A percentile compares a stretch with the other conserved stretches of the same genome.
phyloP scores from a whole-genome alignment of 2,797 vertebrate species.

The Bradypodion ventrale region DNA sequence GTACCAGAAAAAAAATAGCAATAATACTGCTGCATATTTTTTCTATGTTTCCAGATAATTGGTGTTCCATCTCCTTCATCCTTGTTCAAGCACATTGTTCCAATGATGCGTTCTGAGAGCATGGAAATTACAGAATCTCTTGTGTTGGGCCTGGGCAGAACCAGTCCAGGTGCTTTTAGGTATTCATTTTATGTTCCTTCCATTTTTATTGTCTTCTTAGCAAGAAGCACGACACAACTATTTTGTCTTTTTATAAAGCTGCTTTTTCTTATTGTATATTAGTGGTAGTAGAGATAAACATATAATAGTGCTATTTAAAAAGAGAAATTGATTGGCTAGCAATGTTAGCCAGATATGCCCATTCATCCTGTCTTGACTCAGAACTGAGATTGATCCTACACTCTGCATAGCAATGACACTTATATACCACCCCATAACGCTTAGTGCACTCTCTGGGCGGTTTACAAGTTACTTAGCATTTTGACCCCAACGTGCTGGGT shows the following conservation, averaged over 20 bases:
- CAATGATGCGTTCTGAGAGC: conserved; percentile 99
- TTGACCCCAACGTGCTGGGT: too few species aligned
- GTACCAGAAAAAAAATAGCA: neutral
- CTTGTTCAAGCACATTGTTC: conserved; percentile 98
- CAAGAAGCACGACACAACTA: neutral
- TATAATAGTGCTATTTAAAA: neutral
- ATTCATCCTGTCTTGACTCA: neutral
- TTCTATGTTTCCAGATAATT: conserved; percentile 82
- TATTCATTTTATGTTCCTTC: conserved; percentile 65
- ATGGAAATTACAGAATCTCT: conserved; percentile 99
- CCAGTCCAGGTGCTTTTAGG: conserved; percentile 97
- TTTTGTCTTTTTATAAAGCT: neutral
- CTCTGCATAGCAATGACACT: neutral
- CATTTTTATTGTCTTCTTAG: neutral
- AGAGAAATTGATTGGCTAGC: neutral
- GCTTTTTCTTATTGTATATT: neutral
- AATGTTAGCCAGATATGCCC: neutral
- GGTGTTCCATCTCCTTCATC: conserved; percentile 96
- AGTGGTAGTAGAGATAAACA: neutral
- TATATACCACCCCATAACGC: too few species aligned
- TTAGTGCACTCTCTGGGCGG: too few species aligned
- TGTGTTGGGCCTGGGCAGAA: conserved; percentile 98
- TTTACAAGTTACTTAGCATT: too few species aligned
- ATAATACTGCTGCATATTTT: conserved; percentile 17
- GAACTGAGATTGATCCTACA: neutral